Conservation (phyloP, 1,140 invertebrate genomes). For the Hypothenemus hampei region DNA sequence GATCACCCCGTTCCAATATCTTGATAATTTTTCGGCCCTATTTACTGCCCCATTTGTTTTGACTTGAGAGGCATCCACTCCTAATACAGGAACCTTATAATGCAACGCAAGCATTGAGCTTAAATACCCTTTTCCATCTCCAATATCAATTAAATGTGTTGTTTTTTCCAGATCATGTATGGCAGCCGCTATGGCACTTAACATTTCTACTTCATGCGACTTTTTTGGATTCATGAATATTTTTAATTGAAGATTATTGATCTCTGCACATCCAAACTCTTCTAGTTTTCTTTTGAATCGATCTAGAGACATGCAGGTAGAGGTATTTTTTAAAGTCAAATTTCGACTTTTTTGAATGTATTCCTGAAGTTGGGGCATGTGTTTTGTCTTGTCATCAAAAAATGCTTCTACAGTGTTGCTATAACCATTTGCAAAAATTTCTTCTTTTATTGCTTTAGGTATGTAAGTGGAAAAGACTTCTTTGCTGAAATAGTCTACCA, state of each 20-base stretch:
- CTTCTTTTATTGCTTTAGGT: slow-evolving; percentile 50
- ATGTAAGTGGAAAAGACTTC: slow-evolving; percentile 58
- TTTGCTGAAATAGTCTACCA: slow-evolving; percentile 75
- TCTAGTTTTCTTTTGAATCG: slow-evolving; percentile 47
- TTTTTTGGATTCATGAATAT: slow-evolving; percentile 79
- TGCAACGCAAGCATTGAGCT: slow-evolving; percentile 67
- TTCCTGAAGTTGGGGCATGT: slow-evolving; percentile 29
- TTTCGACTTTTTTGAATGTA: slow-evolving; percentile 40
- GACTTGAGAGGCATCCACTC: slow-evolving; percentile 65
- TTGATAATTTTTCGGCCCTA: slow-evolving; percentile 57
- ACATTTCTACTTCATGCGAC: slow-evolving; percentile 69
- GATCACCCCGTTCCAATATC: slow-evolving; percentile 48
- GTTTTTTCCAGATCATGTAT: slow-evolving; percentile 42
- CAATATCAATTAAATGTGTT: slow-evolving; percentile 69
- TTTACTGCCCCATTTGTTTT: slow-evolving; percentile 61
- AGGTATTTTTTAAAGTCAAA: slow-evolving; percentile 44
- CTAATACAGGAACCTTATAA: slow-evolving; percentile 67
- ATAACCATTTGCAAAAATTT: slow-evolving; percentile 48
- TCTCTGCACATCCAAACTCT: slow-evolving; percentile 32
- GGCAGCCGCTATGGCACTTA: slow-evolving; percentile 44
- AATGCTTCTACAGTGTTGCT: slow-evolving; percentile 45
- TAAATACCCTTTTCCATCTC: slow-evolving; percentile 82
- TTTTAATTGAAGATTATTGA: slow-evolving; percentile 40
- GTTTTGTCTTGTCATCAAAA: slow-evolving; percentile 38
- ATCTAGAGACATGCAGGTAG: slow-evolving; percentile 44